Conservation (phyloP, 2,797 vertebrate species). For the Salmo trutta region DNA sequence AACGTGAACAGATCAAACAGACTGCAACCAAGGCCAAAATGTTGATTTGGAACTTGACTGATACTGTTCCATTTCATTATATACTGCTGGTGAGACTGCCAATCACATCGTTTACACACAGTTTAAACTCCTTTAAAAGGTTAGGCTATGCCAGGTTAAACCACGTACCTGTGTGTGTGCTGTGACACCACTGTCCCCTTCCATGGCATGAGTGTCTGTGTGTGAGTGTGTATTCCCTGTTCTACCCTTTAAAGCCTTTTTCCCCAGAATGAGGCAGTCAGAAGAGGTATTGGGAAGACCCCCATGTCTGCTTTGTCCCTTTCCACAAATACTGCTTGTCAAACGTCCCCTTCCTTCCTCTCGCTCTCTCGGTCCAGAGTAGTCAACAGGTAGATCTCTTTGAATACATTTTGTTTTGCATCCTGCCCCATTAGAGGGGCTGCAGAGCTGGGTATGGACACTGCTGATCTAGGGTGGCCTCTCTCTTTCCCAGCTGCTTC, state of each 20-base stretch:
- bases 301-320: constrained; percentile 64
- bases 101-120: not conserved
- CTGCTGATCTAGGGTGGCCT: constrained; percentile 64
- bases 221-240: constrained; percentile 53
- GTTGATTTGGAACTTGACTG: not conserved
- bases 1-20: not conserved
- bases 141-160: not conserved
- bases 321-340: constrained; percentile 38
- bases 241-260: constrained; percentile 58
- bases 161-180: constrained; percentile 71
- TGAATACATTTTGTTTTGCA: constrained; percentile 23
- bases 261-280: constrained; percentile 47
- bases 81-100: not conserved
- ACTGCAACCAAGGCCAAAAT: constrained; percentile 16
- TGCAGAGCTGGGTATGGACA: constrained; percentile 56
- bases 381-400: constrained; percentile 45
- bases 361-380: constrained; percentile 19
- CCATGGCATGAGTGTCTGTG: constrained; percentile 70
- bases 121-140: constrained; percentile 16
- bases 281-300: constrained; percentile 54
- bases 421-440: constrained; percentile 53
- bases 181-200: constrained; percentile 71
- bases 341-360: constrained; percentile 35
- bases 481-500: constrained; percentile 59
- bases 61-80: not conserved